A percentile compares a stretch with the other conserved stretches of the same genome.
phyloP scores from a whole-genome alignment of 2,888 invertebrate species.

The Labia minor region DNA sequence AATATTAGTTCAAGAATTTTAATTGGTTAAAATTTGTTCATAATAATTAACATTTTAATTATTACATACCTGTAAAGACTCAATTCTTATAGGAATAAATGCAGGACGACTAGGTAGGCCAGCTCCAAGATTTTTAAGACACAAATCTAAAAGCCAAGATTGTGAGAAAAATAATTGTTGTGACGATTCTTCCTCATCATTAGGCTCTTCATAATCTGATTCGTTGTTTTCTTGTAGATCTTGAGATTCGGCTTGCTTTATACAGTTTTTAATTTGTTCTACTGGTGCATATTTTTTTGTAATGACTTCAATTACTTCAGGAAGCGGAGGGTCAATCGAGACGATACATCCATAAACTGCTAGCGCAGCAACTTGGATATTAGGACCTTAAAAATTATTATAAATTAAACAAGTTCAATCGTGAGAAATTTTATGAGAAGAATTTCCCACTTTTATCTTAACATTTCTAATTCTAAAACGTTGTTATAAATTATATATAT shows the following conservation, averaged over 20 bases:
- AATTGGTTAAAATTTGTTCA: too few species aligned
- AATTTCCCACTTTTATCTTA: too few species aligned
- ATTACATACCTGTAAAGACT: constrained; percentile 20
- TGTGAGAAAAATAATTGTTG: background rate
- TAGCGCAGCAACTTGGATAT: constrained; percentile 59
- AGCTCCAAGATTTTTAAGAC: constrained; percentile 26
- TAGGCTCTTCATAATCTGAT: background rate
- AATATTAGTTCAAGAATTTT: too few species aligned
- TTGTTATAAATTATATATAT: too few species aligned
- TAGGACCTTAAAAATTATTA: constrained; percentile 43
- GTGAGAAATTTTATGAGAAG: background rate
- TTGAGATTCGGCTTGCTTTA: background rate
- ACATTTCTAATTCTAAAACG: too few species aligned
- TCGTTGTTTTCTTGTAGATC: constrained; percentile 24
- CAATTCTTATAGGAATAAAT: constrained; percentile 19
- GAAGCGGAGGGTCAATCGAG: constrained; percentile 24
- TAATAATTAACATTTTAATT: too few species aligned
- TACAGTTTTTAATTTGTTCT: background rate
- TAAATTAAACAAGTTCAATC: too few species aligned
- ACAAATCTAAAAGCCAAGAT: constrained; percentile 24
- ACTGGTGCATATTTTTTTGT: background rate
- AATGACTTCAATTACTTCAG: constrained; percentile 22
- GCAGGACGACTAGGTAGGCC: background rate
- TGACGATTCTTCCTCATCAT: background rate
- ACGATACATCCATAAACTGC: constrained; percentile 62